A percentile compares a stretch with the other conserved stretches of the same genome.
Evolutionary conservation across 2,888 invertebrate species (phyloP).

Genomic region (Neocrepidodera transversa): DNA sequence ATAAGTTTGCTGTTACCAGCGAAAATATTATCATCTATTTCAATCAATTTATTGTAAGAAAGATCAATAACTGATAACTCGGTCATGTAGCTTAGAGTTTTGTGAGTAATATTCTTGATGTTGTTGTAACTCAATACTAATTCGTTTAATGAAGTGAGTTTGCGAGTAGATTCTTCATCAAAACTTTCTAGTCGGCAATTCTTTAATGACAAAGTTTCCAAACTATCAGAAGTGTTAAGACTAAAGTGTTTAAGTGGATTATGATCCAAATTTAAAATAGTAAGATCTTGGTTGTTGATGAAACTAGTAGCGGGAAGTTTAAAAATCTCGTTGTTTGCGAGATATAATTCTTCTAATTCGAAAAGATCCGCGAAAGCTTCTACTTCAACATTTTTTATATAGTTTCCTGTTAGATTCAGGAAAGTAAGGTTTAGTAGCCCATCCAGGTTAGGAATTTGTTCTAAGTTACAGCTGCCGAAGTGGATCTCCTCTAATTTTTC

Average conservation of each 20-base stretch:
- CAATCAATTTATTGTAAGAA: constrained; percentile 74
- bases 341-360: constrained; percentile 74
- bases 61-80: constrained; percentile 76
- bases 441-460: constrained; percentile 65
- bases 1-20: constrained; percentile 73
- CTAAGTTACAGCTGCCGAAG: constrained; percentile 73
- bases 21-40: constrained; percentile 73
- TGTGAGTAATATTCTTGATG: constrained; percentile 71
- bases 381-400: constrained; percentile 67
- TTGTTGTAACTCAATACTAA: constrained; percentile 75
- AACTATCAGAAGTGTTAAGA: constrained; percentile 67
- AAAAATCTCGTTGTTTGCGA: constrained; percentile 73
- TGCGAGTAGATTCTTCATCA: constrained; percentile 70
- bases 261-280: constrained; percentile 73
- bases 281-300: constrained; percentile 70
- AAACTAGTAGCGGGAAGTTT: constrained; percentile 71
- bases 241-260: constrained; percentile 72
- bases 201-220: constrained; percentile 74
- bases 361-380: constrained; percentile 69
- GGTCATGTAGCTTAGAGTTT: constrained; percentile 71
- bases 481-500: constrained; percentile 68
- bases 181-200: constrained; percentile 72
- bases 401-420: constrained; percentile 74
- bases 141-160: constrained; percentile 62
- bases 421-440: constrained; percentile 63